Base-by-base conservation (phyloP, 2,113 vertebrate species). In the Eulemur rufifrons region DNA sequence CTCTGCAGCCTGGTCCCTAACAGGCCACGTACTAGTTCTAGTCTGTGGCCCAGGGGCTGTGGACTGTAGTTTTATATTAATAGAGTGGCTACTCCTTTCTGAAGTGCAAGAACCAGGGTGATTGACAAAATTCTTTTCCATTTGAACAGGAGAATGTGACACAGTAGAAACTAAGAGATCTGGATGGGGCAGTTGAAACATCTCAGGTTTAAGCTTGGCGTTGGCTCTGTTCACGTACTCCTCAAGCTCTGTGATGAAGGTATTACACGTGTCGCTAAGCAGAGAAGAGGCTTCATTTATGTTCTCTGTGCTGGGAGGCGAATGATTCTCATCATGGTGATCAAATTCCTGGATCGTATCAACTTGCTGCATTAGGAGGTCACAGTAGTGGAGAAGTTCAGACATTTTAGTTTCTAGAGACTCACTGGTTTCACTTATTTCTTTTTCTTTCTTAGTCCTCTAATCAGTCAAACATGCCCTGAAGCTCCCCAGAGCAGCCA, bases 321-420 rank as follows among this genome's bases (percentile, higher is more conserved):
- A 98, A 52, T 21, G 96, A 95, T 96, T 98, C 97, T 98, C 98
- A 66, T 99, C 99, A 45, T 97, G 99, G 59, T 98, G 98, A 96
- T 99, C 98, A 95, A 99, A 99, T 97, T 99, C 99, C 97, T 99
- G 99, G 98, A 99, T 99, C 2, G 99, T 99, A 98, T 99, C 98
- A 96, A 99, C 99, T 98, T 99, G 99, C 88, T 99, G 99, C 99
- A 99, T 99, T 94, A 99, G 96, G 92, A 99, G 99, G 98, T 99
- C 99, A 98, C 99, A 99, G 99, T 99, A 99, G 92, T 99, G 99
- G 85, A 99, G 99, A 91, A 99, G 99, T 97, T 99, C 99, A 0
- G 99, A 99, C 99, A 99, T 99, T 99, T 99, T 99, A 73, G 99
- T 99, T 99, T 99, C 99, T 97, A 99, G 98, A 98, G 99, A 99